Evolutionary conservation across 2,113 vertebrate genomes (phyloP), one percentile per base, ranked within the genome.

Genomic region (Takifugu bimaculatus): DNA sequence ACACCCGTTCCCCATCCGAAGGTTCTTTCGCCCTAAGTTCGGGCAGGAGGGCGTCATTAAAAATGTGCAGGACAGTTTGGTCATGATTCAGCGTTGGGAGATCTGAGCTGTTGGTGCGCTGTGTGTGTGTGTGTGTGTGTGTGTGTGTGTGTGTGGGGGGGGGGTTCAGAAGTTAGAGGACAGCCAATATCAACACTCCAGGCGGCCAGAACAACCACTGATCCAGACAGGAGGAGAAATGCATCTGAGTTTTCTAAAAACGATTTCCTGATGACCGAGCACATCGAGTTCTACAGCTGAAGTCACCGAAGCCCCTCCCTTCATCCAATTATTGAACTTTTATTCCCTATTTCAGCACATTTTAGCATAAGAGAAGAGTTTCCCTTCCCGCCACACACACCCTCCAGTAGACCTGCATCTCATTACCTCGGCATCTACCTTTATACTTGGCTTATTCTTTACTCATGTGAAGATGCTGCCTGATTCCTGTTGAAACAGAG

Each of bases 171-270:
- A 65, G 45, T 63, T 74, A 71, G 65, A 70, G 77, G 70, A 74
- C 73, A 11, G 70, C n/a, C 56, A 78, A 81, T 74, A 78, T 76
- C 65, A 69, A 20, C 53, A 2, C 60, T 65, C 54, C 67, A 67
- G 61, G 67, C 70, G 54, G 39, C 60, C 74, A 35, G 50, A 72
- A 39, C 20, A 2, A 55, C 57, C 42, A n/a, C 51, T 54, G 54
- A 61, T 55, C 20, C 49, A 78, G 59, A 54, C 52, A 65, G 62
- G 52, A 28, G 64, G 50, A 55, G 15, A 61, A 43, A 44, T 9
- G n/a, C 9, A 54, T 15, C 10, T 2, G 15, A 58, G 25, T 69
- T 13, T 71, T 62, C 48, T 53, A 51, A 59, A 58, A 50, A 13
- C 6, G 62, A 60, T 70, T 29, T 72, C 5, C 10, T 54, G 20